Conservation (phyloP, 2,888 invertebrate genomes). For the Drosophila sordidula region DNA sequence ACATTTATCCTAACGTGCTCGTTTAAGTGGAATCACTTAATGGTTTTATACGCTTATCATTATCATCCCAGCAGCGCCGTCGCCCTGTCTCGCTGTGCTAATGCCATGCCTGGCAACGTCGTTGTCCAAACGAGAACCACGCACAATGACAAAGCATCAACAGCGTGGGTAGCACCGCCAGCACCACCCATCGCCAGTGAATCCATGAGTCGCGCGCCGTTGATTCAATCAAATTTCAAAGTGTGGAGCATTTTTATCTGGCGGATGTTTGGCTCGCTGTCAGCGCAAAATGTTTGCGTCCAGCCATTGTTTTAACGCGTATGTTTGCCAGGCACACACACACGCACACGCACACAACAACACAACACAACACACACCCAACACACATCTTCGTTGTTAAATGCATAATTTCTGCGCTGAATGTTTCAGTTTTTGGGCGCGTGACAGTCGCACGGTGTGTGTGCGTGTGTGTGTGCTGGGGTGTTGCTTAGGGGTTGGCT, state of each 20-base stretch:
- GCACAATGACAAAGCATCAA: slow-evolving; percentile 46
- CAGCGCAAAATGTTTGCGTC: slow-evolving; percentile 68
- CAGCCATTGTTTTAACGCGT: slow-evolving; percentile 78
- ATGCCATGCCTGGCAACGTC: slow-evolving; percentile 26
- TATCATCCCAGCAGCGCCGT: slow-evolving; percentile 57
- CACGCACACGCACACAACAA: slow-evolving; percentile 9
- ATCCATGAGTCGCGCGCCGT: slow-evolving; percentile 25
- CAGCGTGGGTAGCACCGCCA: slow-evolving; percentile 2
- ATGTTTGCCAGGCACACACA: slow-evolving; percentile 43
- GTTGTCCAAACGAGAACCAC: slow-evolving; percentile 14
- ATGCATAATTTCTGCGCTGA: slow-evolving; percentile 70
- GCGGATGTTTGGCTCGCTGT: slow-evolving; percentile 80
- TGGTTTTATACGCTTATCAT: slow-evolving; percentile 83
- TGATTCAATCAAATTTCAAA: slow-evolving; percentile 71
- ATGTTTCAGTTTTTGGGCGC: slow-evolving; percentile 65
- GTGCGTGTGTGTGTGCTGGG: not conserved
- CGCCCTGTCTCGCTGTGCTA: slow-evolving; percentile 11
- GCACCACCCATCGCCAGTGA: slow-evolving; percentile 9
- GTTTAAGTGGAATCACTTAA: slow-evolving; percentile 84
- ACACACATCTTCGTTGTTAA: slow-evolving; percentile 20
- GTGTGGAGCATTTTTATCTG: slow-evolving; percentile 67
- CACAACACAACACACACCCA: slow-evolving; percentile 7
- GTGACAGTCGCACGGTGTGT: slow-evolving; percentile 18
- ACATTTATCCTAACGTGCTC: slow-evolving; percentile 72
- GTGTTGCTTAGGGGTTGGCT: slow-evolving; percentile 4